Evolutionary conservation across 2,113 vertebrate genomes (phyloP), one percentile per base, ranked within the genome.

Genomic region (Calidris pygmaea): DNA sequence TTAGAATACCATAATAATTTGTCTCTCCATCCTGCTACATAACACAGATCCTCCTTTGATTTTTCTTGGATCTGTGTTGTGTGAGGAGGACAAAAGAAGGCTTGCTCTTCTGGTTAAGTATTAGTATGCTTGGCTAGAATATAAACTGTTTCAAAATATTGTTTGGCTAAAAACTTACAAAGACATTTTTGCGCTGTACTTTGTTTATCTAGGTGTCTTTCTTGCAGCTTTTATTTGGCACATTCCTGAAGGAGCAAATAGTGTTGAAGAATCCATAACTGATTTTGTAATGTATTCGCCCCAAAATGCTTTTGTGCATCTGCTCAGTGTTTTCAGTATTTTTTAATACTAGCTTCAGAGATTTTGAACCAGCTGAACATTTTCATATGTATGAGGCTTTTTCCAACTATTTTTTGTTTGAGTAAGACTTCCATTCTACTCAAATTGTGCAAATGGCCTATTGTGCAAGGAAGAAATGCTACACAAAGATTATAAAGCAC

Each of bases 181-280:
- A 91, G 74, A 30, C 58, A 60, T 88, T 86, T 91, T 94, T 84
- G 70, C 26, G 35, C 18, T n/a, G 84, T 32, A 32, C 88, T 97
- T 92, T 95, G 94, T 98, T 97, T 98, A 97, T 96, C 66, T 95
- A 94, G 91, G 87, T 95, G 90, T 95, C 91, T 94, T 77, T 90
- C 65, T 89, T 55, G 22, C 84, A 83, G 90, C 94, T 96, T 97
- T 93, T 97, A 85, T 96, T 97, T 97, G 93, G 72, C 91, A 92
- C 85, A 85, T 94, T 96, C 83, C 67, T 92, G 68, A 94, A 90
- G 48, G 20, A 97, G 89, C 84, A 94, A 93, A 95, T 75, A 89
- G 47, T 73, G 94, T 96, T 95, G 89, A 79, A 97, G 88, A 96
- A 95, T 88, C 86, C 86, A 39, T 76, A 93, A 52, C 48, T 53